These are phyloP conservation scores for Sebastes matsubarae DNA, from an alignment of 2,797 vertebrate genomes.

Conservation along the genomic window DNA sequence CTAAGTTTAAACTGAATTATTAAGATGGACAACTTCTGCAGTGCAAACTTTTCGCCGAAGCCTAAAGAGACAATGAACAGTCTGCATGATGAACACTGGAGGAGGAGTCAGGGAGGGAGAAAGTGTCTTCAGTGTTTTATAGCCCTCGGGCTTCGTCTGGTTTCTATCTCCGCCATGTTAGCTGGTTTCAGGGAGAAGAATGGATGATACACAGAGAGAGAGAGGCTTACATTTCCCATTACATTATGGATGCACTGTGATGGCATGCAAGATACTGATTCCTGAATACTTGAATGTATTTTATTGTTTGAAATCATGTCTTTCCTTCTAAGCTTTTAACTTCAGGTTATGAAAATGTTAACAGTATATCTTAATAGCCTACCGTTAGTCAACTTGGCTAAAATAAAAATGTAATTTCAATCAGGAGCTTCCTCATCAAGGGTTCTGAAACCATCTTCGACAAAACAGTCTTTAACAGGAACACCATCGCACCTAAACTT, in stretches of 20 bases:
- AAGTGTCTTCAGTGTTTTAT: slow-evolving; percentile 62
- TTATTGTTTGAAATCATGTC: background rate
- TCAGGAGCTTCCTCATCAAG: background rate
- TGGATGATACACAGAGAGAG: slow-evolving; percentile 44
- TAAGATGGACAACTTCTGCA: slow-evolving; percentile 65
- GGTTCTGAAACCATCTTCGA: background rate
- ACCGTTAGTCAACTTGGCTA: background rate
- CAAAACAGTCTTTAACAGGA: background rate
- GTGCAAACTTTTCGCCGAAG: slow-evolving; percentile 57
- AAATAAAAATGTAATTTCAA: background rate
- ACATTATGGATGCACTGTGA: slow-evolving; percentile 48
- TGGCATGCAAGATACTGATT: slow-evolving; percentile 35
- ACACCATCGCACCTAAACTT: background rate
- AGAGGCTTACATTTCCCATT: slow-evolving; percentile 51
- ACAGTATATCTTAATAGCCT: background rate
- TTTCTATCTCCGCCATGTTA: slow-evolving; percentile 60
- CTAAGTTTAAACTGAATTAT: slow-evolving; percentile 64
- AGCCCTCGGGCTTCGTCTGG: slow-evolving; percentile 71
- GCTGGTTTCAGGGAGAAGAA: slow-evolving; percentile 57
- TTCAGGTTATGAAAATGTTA: background rate
- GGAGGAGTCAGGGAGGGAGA: slow-evolving; percentile 64
- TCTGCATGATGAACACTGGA: slow-evolving; percentile 66
- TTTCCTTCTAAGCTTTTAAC: background rate
- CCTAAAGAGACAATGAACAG: slow-evolving; percentile 65
- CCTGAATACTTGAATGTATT: slow-evolving; percentile 13